phyloP scores from a whole-genome alignment of 1,140 invertebrate genomes.

The Paracyclopina nana region DNA sequence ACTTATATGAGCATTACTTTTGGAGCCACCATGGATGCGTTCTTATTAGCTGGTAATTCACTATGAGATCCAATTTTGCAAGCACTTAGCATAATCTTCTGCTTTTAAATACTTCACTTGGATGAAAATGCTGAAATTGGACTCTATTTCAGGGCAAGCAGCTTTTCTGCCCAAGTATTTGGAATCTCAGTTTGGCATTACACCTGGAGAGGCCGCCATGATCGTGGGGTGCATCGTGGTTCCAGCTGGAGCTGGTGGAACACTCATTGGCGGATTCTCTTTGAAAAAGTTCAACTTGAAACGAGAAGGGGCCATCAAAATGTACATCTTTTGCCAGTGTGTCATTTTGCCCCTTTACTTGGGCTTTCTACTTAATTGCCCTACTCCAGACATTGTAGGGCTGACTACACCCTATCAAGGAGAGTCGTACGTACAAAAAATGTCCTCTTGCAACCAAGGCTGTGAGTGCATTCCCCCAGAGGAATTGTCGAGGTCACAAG shows the following conservation, averaged over 20 bases:
- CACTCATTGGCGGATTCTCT: slow-evolving; percentile 54
- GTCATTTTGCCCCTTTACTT: slow-evolving; percentile 36
- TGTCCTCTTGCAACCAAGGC: no score
- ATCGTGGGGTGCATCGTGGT: slow-evolving; percentile 8
- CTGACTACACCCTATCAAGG: slow-evolving; percentile 32
- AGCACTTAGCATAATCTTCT: no score
- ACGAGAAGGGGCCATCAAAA: slow-evolving; percentile 49
- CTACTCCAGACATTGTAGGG: slow-evolving; percentile 48
- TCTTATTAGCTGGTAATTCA: slow-evolving; percentile 43
- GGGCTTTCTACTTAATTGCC: slow-evolving; percentile 47
- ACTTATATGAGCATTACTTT: slow-evolving; percentile 59
- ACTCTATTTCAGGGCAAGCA: slow-evolving; percentile 33
- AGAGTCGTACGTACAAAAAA: no score
- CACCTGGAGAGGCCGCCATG: slow-evolving; percentile 6
- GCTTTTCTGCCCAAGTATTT: slow-evolving; percentile 51
- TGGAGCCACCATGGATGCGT: slow-evolving; percentile 51
- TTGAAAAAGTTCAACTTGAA: slow-evolving; percentile 47
- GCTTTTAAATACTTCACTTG: no score
- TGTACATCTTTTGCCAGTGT: slow-evolving; percentile 41
- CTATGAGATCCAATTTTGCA: neutral
- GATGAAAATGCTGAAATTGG: no score
- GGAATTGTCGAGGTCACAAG: no score
- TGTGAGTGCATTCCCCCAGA: no score
- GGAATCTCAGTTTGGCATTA: slow-evolving; percentile 9
- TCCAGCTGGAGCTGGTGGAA: slow-evolving; percentile 30